Evolutionary conservation across 1,140 invertebrate species (phyloP).

Genomic region (Paralvinella palmiformis): DNA sequence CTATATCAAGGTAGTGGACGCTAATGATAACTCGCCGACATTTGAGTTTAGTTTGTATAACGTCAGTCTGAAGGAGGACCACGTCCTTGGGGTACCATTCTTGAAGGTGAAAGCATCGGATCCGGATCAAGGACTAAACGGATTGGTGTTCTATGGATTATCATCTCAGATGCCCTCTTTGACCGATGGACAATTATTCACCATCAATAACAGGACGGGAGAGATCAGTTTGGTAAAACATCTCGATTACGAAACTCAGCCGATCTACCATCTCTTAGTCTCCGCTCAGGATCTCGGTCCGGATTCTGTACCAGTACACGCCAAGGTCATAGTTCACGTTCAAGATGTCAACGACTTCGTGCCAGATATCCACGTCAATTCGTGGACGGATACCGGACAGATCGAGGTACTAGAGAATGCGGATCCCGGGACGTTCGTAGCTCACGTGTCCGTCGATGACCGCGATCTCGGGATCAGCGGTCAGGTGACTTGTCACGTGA

Average conservation of each 20-base stretch:
- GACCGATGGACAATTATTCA: constrained; percentile 6
- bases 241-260: constrained; percentile 17
- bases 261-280: constrained; percentile 6
- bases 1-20: constrained; percentile 10
- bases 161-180: not conserved
- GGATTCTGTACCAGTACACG: not conserved
- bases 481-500: constrained; percentile 7
- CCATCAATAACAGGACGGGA: constrained; percentile 8
- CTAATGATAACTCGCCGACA: constrained; percentile 18
- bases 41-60: constrained; percentile 2
- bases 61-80: constrained; percentile 8
- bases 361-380: constrained; percentile 10
- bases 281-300: constrained; percentile 6
- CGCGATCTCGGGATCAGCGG: constrained; percentile 9
- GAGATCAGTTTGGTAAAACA: constrained; percentile 8
- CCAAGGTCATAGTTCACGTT: constrained; percentile 10
- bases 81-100: not conserved
- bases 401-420: constrained; percentile 6
- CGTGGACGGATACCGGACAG: not conserved
- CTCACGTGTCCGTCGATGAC: constrained; percentile 14
- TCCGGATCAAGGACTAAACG: constrained; percentile 12
- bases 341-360: constrained; percentile 21
- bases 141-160: constrained; percentile 9
- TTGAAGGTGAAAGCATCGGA: constrained; percentile 6
- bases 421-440: constrained; percentile 13